Base-by-base conservation (phyloP, 2,888 invertebrate genomes). In the Oscheius sp. region DNA sequence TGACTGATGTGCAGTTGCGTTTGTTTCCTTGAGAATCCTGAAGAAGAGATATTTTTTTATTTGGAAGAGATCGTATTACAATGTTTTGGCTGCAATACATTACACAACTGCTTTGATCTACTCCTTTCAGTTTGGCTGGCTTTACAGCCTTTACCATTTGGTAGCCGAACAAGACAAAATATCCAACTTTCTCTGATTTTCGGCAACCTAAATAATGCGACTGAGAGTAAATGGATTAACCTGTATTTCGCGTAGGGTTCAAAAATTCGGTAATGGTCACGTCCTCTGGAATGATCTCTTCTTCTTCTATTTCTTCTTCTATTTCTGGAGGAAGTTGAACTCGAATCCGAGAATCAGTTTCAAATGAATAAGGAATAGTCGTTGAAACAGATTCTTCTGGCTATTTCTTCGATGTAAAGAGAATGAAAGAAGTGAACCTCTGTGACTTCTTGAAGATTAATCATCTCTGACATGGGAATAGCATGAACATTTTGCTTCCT, bases 31-130 rank as follows among this genome's bases (percentile, higher is more conserved):
- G 68, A 2, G 73, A 61, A 34, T 79, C 76, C 79, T 79, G 63
- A 42, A 75, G 65, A n/a, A 15, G n/a, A n/a, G n/a, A n/a, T n/a
- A n/a, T n/a, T n/a, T n/a, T n/a, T n/a, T n/a, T n/a, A n/a, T n/a
- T n/a, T n/a, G n/a, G n/a, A n/a, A n/a, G n/a, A n/a, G n/a, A n/a
- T n/a, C 33, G 20, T 25, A 15, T 70, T 46, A 77, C 80, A 63
- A 74, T 78, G 52, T 78, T 77, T 52, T 77, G 75, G 37, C 74
- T 75, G 61, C 80, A 80, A 58, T 78, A 77, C 75, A 76, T 76
- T 45, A 78, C 64, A 53, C 80, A 80, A 39, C 76, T 73, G 65
- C 71, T 74, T 52, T 77, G 77, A 46, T 78, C 78, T 1, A 80
- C 75, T 39, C 75, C 75, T 42, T 72, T 73, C 20, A 80, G 52